Base-by-base conservation (phyloP, 2,113 vertebrate genomes). In the Collichthys lucidus region DNA sequence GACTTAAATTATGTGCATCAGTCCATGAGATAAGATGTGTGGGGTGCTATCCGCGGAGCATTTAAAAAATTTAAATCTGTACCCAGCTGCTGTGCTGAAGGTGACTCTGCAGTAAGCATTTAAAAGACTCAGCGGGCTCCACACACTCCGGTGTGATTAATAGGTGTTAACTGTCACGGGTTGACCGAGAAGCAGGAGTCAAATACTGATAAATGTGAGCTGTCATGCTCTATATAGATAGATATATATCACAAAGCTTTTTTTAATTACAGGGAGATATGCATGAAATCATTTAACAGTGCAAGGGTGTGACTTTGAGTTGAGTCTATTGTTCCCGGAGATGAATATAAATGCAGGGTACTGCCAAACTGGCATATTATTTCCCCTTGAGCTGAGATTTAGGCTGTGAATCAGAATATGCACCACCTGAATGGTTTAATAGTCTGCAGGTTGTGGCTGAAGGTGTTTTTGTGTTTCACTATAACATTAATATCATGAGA, bases 201-300 rank as follows among this genome's bases (percentile, higher is more conserved):
- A 66, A 55, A 70, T 64, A 55, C 40, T 44, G 81, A 77, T 31
- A 17, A 7, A 82, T 85, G 57, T 74, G 57, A 79, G 44, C 40
- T 73, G 70, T 71, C 56, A 46, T 15, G 20, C 1, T 44, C 20
- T 47, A n/a, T 67, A 19, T 9, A 47, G 20, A 59, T 64, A 0
- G 6, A 31, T 50, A 5, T 63, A 56, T 3, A 62, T 42, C 31
- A 46, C n/a, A 63, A 50, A 29, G 0, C 12, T 4, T 15, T 40
- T 40, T 55, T 47, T 22, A n/a, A 31, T 72, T 15, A 57, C 6
- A 40, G 20, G 29, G 4, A 42, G 29, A 59, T 4, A 59, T 50
- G 47, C 46, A 22, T 55, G 10, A 26, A 24, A 44, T 64, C 2
- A 1, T 40, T 46, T 56, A 11, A 19, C 24, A 10, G 14, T 49